phyloP scores from a whole-genome alignment of 2,113 vertebrate species.

The Sinocyclocheilus grahami region DNA sequence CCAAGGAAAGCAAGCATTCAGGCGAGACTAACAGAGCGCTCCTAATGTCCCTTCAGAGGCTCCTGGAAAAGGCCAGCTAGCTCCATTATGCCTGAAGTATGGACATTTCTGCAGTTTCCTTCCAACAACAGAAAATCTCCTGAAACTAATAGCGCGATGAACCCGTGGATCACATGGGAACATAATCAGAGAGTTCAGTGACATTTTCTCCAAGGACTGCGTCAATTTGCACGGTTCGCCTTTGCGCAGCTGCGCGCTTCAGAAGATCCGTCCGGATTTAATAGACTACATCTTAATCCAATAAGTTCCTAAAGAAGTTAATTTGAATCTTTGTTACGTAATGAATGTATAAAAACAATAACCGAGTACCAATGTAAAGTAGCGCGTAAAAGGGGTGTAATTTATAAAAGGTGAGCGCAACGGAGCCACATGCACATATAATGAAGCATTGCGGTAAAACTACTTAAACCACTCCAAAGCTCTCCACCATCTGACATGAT shows the following conservation, averaged over 20 bases:
- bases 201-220: neutral
- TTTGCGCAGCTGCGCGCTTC: neutral
- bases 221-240: conserved; percentile 24
- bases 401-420: conserved; percentile 6
- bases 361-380: neutral
- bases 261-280: neutral
- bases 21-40: conserved; percentile 31
- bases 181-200: neutral
- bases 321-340: neutral
- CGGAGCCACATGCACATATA: neutral
- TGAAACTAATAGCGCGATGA: neutral
- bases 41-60: conserved; percentile 20
- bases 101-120: conserved; percentile 10
- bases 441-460: conserved; percentile 33
- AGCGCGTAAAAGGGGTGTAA: too few species aligned
- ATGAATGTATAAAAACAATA: neutral
- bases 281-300: neutral
- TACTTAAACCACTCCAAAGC: neutral
- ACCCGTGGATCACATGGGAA: too few species aligned
- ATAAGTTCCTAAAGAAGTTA: neutral
- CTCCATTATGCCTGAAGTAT: neutral
- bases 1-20: conserved; percentile 15
- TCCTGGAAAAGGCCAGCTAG: conserved; percentile 11
- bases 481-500: neutral
- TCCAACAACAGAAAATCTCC: conserved; percentile 8